phyloP scores from a whole-genome alignment of 2,113 vertebrate species.

The Eulemur macaco region DNA sequence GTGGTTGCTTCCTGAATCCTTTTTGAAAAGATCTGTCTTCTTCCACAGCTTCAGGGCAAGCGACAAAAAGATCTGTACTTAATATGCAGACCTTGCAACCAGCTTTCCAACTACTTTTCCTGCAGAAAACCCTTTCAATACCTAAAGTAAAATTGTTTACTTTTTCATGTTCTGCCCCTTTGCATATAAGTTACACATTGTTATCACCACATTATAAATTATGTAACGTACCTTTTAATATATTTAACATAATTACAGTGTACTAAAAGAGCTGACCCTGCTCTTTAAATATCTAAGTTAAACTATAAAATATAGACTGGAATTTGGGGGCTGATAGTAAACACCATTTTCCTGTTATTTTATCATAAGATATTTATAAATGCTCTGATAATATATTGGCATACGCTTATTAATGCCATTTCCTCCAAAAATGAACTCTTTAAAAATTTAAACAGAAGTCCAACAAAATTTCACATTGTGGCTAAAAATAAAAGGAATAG shows the following conservation, averaged over 20 bases:
- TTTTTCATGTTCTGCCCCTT: neutral
- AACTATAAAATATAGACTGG: conserved; percentile 36
- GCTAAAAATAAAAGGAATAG: conserved; percentile 31
- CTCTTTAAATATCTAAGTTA: conserved; percentile 16
- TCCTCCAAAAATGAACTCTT: conserved; percentile 27
- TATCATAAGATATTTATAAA: conserved; percentile 46
- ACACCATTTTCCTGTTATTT: conserved; percentile 39
- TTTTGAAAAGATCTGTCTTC: conserved; percentile 48
- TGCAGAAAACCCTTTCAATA: conserved; percentile 34
- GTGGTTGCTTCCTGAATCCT: neutral
- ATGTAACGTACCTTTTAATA: neutral
- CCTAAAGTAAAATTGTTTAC: neutral
- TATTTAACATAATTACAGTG: neutral
- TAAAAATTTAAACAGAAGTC: conserved; percentile 46
- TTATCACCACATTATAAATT: neutral
- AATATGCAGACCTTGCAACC: conserved; percentile 54
- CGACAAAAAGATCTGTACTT: conserved; percentile 58
- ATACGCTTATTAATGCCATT: neutral
- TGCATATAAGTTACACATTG: neutral
- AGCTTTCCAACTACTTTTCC: conserved; percentile 5
- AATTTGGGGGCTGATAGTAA: conserved; percentile 49
- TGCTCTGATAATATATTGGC: neutral
- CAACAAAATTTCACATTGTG: conserved; percentile 28
- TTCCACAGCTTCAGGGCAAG: conserved; percentile 33
- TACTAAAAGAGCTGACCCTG: neutral